Conservation (phyloP, 1,140 invertebrate genomes). For the Trachelipus rathkii region DNA sequence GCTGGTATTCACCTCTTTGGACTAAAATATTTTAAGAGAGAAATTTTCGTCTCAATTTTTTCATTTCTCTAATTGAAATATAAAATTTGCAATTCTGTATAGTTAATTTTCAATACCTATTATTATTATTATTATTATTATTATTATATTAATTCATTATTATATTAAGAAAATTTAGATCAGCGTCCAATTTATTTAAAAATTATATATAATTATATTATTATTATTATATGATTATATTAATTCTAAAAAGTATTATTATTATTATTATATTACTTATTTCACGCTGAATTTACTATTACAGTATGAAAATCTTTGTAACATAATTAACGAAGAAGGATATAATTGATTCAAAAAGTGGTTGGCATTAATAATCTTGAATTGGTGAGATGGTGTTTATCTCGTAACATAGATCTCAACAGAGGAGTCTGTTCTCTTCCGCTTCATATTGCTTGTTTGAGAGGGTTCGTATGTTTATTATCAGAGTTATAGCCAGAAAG, state of each 20-base stretch:
- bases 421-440: conserved; percentile 66
- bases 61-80: too few relatives aligned
- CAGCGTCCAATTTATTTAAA: not conserved
- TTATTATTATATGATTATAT: too few relatives aligned
- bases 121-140: not conserved
- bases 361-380: conserved; percentile 68
- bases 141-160: too few relatives aligned
- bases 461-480: conserved; percentile 53
- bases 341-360: conserved; percentile 69
- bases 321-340: conserved; percentile 64
- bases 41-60: too few relatives aligned
- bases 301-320: conserved; percentile 64
- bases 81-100: too few relatives aligned
- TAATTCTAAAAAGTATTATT: too few relatives aligned
- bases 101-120: too few relatives aligned
- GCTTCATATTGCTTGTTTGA: conserved; percentile 66
- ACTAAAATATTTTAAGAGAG: too few relatives aligned
- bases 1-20: too few relatives aligned
- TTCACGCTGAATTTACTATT: not conserved
- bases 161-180: too few relatives aligned
- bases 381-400: conserved; percentile 56
- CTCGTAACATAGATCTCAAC: conserved; percentile 63
- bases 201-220: too few relatives aligned
- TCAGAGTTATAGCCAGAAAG: too few relatives aligned
- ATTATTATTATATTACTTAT: not conserved